Conservation (phyloP, 2,113 vertebrate species). For the Tyto alba region DNA sequence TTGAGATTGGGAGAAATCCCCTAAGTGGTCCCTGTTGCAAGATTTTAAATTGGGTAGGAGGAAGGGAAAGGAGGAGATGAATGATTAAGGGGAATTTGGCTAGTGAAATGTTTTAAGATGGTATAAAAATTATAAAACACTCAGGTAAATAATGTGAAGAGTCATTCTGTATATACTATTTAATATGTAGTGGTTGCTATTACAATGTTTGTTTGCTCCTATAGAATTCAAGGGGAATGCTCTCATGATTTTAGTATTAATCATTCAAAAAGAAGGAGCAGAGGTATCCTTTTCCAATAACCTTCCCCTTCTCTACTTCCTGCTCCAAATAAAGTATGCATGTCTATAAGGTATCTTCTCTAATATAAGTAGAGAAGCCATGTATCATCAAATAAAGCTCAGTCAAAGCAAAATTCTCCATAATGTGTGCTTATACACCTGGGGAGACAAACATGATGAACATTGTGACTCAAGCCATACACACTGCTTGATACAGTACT, state of each 20-base stretch:
- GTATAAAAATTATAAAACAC: not conserved
- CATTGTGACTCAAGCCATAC: not conserved
- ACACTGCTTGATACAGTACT: not conserved
- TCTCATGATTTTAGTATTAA: not conserved
- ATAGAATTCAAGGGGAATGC: not conserved
- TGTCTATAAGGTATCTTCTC: not conserved
- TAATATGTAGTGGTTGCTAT: not conserved
- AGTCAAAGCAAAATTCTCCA: not conserved
- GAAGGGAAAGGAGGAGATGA: not conserved
- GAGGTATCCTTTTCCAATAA: not conserved
- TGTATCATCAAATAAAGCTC: not conserved
- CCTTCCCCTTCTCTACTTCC: not conserved
- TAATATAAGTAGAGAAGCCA: not conserved
- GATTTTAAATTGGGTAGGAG: not conserved
- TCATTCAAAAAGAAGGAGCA: not conserved
- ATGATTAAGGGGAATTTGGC: not conserved
- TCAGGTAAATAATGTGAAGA: not conserved
- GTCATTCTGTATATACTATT: not conserved
- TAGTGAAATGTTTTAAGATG: not conserved
- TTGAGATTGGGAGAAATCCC: not conserved
- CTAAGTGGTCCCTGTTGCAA: fast-evolving
- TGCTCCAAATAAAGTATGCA: not conserved
- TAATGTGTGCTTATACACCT: not conserved
- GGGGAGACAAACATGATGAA: not conserved
- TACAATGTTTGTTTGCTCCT: not conserved